Evolutionary conservation across 92 coral and sea anemone species (phyloP).

Genomic region (Palythoa grandiflora): DNA sequence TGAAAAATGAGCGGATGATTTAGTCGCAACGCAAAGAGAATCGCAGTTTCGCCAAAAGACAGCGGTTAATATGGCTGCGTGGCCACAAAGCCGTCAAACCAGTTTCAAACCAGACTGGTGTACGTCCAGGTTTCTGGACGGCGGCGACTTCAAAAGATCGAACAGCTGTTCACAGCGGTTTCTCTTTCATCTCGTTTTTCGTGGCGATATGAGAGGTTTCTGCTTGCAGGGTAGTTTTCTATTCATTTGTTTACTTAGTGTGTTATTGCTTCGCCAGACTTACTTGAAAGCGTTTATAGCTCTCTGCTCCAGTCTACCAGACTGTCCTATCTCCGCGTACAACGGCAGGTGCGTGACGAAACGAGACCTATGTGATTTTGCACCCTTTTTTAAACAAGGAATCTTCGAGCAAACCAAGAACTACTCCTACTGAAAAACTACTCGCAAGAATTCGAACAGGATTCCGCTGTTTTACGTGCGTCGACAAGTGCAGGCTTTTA

Average conservation of each 20-base stretch:
- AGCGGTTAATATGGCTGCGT: too few species aligned
- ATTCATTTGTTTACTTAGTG: background rate
- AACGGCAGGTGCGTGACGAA: slow-evolving; percentile 86
- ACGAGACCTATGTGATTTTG: slow-evolving; percentile 94
- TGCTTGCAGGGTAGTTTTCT: background rate
- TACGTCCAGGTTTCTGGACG: too few species aligned
- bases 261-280: slow-evolving; percentile 57
- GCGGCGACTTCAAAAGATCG: too few species aligned
- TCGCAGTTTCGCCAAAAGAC: too few species aligned
- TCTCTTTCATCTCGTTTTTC: too few species aligned
- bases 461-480: background rate
- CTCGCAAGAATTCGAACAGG: background rate
- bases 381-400: slow-evolving; percentile 98
- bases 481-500: background rate
- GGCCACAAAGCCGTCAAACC: too few species aligned
- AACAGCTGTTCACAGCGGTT: too few species aligned
- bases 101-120: too few species aligned
- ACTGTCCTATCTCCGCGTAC: slow-evolving; percentile 90
- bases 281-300: slow-evolving; percentile 89
- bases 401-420: slow-evolving; percentile 95
- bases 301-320: slow-evolving; percentile 86
- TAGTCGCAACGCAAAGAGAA: too few species aligned
- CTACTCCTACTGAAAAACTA: slow-evolving; percentile 65
- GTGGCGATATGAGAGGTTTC: too few species aligned
- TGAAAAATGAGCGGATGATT: too few species aligned